Evolutionary conservation across 1,140 invertebrate genomes (phyloP), one percentile per base, ranked within the genome.

Genomic region (Ptiloglossa arizonensis): DNA sequence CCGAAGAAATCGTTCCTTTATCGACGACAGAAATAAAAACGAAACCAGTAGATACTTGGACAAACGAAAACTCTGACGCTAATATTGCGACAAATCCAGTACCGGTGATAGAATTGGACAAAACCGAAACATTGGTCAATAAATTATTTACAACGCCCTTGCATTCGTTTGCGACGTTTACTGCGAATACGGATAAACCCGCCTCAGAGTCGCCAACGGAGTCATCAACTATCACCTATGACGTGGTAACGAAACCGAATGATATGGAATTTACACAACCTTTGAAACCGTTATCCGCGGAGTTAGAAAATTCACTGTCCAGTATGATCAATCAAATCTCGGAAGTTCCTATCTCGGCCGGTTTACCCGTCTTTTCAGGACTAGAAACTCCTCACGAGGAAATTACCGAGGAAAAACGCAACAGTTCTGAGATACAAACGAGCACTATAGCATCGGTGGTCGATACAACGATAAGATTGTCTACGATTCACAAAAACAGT

Each of bases 281-380:
- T 1, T 22, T 75, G 5, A 86, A 88, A 80, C 75, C 83, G 35
- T 81, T 91, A 13, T 68, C 91, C 13, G 87, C 79, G 4, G 91
- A 92, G 67, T 72, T 92, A 15, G 87, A 87, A 19, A 87, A 91
- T 67, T 92, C 91, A 0, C 71, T 92, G 41, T 89, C 90, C 5
- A 92, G 88, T 50, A 87, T 92, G 59, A 89, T 92, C 52, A 89
- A 86, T 46, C 91, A 92, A 70, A 85, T 92, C 22, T 88, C 90
- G 13, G 88, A 91, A 56, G 75, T 79, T 2, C 11, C 35, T 9
- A 27, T 22, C 48, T 24, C 75, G 2, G 22, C 68, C 1, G n/a
- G 46, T 27, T 57, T 69, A 15, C 17, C 67, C 11, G 1, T n/a
- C 0, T 29, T 35, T 11, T 46, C 27, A 9, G 54, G 5, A 4